These are phyloP conservation scores for Channa striata DNA, from an alignment of 2,797 vertebrate species.

Conservation along the genomic window DNA sequence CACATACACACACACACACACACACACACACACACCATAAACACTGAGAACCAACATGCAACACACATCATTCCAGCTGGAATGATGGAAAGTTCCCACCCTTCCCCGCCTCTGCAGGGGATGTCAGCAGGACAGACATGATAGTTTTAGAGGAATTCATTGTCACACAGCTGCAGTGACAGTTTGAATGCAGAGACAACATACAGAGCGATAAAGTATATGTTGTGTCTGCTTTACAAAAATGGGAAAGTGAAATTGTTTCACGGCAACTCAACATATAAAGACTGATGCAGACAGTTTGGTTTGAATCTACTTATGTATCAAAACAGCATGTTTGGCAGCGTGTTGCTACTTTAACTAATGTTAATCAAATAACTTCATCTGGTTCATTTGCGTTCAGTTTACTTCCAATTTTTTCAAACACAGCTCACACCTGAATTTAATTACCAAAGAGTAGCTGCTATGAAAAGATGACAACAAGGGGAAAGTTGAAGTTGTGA, in stretches of 20 bases:
- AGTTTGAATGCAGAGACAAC: slow-evolving; percentile 4
- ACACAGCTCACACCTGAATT: too few relatives aligned
- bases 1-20: slow-evolving; percentile 25
- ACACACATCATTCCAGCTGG: slow-evolving; percentile 37
- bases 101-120: slow-evolving; percentile 24
- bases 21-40: slow-evolving; percentile 44
- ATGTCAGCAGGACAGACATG: slow-evolving; percentile 23
- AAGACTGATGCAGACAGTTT: not conserved
- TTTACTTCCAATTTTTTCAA: not conserved
- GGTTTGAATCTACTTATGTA: too few relatives aligned
- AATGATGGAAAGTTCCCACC: slow-evolving; percentile 43
- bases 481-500: too few relatives aligned
- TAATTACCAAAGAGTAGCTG: too few relatives aligned
- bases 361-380: not conserved
- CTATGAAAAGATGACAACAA: too few relatives aligned
- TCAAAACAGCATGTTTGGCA: too few relatives aligned
- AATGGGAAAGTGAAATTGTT: not conserved
- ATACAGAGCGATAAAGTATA: slow-evolving; percentile 16
- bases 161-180: slow-evolving; percentile 9
- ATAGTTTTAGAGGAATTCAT: slow-evolving; percentile 2
- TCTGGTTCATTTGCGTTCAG: not conserved
- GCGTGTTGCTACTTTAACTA: not conserved
- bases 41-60: slow-evolving; percentile 23
- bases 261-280: not conserved
- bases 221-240: slow-evolving; percentile 1